Conservation (phyloP, 2,888 invertebrate species). For the Periphyllus acericola region DNA sequence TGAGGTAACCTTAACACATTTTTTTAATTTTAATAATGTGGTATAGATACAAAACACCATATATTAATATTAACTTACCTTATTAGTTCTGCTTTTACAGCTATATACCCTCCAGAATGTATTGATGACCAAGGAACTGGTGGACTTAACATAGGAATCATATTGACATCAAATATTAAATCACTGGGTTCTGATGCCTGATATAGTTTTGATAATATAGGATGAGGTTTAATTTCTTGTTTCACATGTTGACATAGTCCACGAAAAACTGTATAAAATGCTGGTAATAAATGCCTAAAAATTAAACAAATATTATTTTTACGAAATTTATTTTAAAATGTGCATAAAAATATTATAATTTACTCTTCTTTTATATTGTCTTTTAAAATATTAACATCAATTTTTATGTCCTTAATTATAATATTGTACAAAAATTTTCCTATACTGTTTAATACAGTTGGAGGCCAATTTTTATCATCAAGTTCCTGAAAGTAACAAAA, state of each 20-base stretch:
- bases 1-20: conserved; percentile 70
- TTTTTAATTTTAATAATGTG: not conserved
- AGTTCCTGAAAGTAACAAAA: conserved; percentile 68
- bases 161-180: conserved; percentile 77
- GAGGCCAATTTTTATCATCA: conserved; percentile 75
- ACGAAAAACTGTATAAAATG: conserved; percentile 83
- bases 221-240: conserved; percentile 81
- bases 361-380: conserved; percentile 67
- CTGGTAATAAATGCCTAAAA: conserved; percentile 76
- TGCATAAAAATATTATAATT: not conserved
- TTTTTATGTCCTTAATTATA: conserved; percentile 84
- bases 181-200: conserved; percentile 75
- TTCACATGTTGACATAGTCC: conserved; percentile 65
- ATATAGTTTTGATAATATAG: conserved; percentile 76
- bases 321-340: not conserved
- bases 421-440: conserved; percentile 90
- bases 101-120: conserved; percentile 79
- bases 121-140: conserved; percentile 85
- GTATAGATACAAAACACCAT: no score
- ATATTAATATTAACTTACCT: conserved; percentile 66
- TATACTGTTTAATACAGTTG: conserved; percentile 73
- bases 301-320: conserved; percentile 38
- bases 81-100: conserved; percentile 75
- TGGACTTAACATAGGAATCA: conserved; percentile 83
- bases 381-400: conserved; percentile 79